These are phyloP conservation scores for Oscheius sp. DNA, from an alignment of 2,888 invertebrate genomes.

Conservation along the genomic window DNA sequence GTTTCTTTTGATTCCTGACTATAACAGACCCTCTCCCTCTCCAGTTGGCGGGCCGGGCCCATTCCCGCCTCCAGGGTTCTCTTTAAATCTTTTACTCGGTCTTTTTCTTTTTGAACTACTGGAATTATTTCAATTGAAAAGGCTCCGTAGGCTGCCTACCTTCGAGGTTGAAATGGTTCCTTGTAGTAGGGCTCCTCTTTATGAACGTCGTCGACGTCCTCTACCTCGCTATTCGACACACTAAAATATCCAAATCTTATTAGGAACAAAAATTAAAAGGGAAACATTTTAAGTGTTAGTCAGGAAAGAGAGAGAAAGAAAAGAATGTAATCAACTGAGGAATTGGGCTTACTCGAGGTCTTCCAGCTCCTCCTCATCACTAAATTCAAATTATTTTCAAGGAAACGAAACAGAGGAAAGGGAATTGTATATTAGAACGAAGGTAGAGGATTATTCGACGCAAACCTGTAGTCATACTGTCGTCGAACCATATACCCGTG, in stretches of 20 bases:
- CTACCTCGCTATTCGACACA: slow-evolving; percentile 58
- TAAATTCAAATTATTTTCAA: neutral
- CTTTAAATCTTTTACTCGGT: neutral
- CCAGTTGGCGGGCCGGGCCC: slow-evolving; percentile 16
- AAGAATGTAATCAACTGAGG: neutral
- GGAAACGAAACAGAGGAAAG: neutral
- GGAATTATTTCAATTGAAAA: neutral
- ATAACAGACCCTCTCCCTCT: slow-evolving; percentile 13
- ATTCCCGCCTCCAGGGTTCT: neutral
- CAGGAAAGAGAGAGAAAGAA: neutral
- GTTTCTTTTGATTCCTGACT: neutral
- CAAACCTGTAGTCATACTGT: slow-evolving; percentile 59
- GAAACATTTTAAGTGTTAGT: neutral
- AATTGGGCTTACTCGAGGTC: neutral
- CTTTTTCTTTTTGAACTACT: slow-evolving; percentile 7
- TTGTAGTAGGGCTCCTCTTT: slow-evolving; percentile 58
- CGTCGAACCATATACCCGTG: slow-evolving; percentile 70
- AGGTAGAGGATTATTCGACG: neutral
- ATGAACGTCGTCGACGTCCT: slow-evolving; percentile 55
- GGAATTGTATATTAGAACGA: neutral
- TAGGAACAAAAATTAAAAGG: neutral
- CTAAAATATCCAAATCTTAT: slow-evolving; percentile 29
- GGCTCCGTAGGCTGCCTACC: neutral
- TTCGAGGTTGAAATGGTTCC: slow-evolving; percentile 42
- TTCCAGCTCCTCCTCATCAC: slow-evolving; percentile 15